phyloP scores from a whole-genome alignment of 2,797 vertebrate genomes.

The Falco biarmicus region DNA sequence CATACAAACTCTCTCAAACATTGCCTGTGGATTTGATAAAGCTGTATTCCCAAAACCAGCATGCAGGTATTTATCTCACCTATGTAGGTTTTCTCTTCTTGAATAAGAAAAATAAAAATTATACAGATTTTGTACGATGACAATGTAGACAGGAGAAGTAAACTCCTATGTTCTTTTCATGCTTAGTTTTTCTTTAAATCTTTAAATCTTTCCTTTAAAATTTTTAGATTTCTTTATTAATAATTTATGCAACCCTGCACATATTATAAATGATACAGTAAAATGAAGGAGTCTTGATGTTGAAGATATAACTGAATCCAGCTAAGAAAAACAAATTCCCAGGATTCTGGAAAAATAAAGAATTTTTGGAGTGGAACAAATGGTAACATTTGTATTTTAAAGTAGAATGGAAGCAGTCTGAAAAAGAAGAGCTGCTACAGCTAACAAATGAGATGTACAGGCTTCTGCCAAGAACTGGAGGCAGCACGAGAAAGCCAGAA shows the following conservation, averaged over 20 bases:
- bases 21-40: not conserved
- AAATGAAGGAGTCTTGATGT: not conserved
- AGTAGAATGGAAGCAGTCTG: not conserved
- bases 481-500: not conserved
- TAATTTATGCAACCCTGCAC: not conserved
- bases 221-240: not conserved
- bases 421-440: not conserved
- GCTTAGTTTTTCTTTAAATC: not conserved
- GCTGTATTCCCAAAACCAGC: not conserved
- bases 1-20: not conserved
- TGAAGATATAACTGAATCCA: not conserved
- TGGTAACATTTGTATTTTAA: not conserved
- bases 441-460: not conserved
- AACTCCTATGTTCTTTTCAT: not conserved
- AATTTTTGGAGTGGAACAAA: not conserved
- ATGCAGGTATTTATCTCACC: not conserved
- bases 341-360: not conserved
- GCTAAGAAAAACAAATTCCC: not conserved
- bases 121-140: not conserved
- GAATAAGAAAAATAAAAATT: not conserved
- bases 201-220: not conserved
- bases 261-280: not conserved
- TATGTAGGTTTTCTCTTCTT: not conserved
- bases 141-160: not conserved
- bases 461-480: not conserved